phyloP scores from a whole-genome alignment of 2,888 invertebrate genomes.

The Mactromeris polynyma region DNA sequence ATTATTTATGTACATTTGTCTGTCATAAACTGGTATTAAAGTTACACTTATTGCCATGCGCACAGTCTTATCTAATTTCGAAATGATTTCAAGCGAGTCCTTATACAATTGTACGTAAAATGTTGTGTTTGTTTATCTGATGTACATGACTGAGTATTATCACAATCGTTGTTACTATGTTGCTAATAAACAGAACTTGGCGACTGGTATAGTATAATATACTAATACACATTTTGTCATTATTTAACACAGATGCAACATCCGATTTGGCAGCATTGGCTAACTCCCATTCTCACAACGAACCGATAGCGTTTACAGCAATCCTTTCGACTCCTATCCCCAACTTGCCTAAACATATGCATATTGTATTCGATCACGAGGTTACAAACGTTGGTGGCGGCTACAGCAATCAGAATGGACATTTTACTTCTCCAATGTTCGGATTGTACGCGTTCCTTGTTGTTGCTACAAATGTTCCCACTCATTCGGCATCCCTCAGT shows the following conservation, averaged over 20 bases:
- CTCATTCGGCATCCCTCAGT: slow-evolving; percentile 48
- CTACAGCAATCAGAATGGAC: slow-evolving; percentile 38
- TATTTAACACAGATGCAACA: slow-evolving; percentile 42
- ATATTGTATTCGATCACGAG: slow-evolving; percentile 50
- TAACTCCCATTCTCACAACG: slow-evolving; percentile 18
- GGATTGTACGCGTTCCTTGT: slow-evolving; percentile 60
- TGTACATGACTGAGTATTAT: background rate
- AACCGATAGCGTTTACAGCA: slow-evolving; percentile 58
- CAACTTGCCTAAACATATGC: slow-evolving; percentile 45
- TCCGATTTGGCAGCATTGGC: slow-evolving; percentile 46
- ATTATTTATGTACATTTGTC: no score
- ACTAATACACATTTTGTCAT: background rate
- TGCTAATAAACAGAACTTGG: no score
- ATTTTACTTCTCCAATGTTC: slow-evolving; percentile 49
- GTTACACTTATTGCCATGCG: no score
- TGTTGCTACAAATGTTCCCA: slow-evolving; percentile 50
- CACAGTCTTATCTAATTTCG: no score
- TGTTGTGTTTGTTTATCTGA: background rate
- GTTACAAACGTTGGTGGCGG: slow-evolving; percentile 54
- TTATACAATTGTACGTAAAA: no score
- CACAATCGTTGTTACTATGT: no score
- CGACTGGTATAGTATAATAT: background rate
- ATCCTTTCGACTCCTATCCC: slow-evolving; percentile 48
- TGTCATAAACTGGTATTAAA: no score
- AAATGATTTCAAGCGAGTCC: no score